These are phyloP conservation scores for Andrena flavipes DNA, from an alignment of 2,888 invertebrate species.

Conservation along the genomic window DNA sequence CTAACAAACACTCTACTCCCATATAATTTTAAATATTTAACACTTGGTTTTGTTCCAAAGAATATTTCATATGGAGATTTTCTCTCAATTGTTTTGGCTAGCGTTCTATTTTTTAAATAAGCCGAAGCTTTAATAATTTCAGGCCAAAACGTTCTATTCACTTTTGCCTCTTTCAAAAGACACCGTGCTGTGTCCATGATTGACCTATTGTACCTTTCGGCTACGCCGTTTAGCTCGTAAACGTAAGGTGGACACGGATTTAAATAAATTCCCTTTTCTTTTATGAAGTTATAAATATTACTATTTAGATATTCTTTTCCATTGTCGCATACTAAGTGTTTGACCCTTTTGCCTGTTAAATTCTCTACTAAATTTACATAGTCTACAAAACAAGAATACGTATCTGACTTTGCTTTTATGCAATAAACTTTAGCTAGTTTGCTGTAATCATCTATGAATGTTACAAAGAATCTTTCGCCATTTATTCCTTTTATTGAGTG, in stretches of 20 bases:
- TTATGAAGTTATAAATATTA: slow-evolving; percentile 2
- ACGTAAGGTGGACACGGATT: slow-evolving; percentile 17
- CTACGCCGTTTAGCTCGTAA: background rate
- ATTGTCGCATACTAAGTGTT: slow-evolving; percentile 19
- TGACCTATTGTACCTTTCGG: slow-evolving; percentile 17
- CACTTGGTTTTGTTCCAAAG: slow-evolving; percentile 12
- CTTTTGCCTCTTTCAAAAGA: slow-evolving; percentile 19
- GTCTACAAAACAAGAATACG: background rate
- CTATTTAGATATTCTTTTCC: slow-evolving; percentile 15
- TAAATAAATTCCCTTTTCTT: background rate
- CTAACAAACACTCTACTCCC: slow-evolving; percentile 34
- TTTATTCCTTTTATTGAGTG: too few relatives aligned
- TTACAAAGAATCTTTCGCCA: too few relatives aligned
- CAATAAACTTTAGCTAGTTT: background rate
- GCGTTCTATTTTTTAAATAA: slow-evolving; percentile 44
- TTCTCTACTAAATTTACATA: slow-evolving; percentile 18
- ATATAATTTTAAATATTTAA: slow-evolving; percentile 25
- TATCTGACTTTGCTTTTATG: slow-evolving; percentile 11
- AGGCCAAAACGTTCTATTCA: slow-evolving; percentile 35
- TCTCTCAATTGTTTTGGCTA: slow-evolving; percentile 17
- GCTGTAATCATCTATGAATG: background rate
- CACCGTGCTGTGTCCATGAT: slow-evolving; percentile 21
- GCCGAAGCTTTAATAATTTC: slow-evolving; percentile 42
- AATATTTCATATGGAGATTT: slow-evolving; percentile 7
- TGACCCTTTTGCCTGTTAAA: background rate